phyloP scores from a whole-genome alignment of 1,140 invertebrate species.

The Bombus polaris region DNA sequence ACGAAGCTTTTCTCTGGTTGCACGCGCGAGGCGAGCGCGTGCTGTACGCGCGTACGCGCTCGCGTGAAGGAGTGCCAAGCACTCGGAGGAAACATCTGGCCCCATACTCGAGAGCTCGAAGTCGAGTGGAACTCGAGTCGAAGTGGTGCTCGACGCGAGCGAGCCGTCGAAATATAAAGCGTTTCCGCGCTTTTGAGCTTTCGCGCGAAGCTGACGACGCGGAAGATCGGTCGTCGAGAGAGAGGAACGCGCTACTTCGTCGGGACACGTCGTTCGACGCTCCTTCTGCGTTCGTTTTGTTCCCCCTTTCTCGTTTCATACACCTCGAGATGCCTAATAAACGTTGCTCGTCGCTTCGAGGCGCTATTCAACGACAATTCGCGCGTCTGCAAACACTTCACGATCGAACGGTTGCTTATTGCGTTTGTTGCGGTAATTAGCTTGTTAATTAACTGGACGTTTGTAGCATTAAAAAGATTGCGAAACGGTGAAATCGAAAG shows the following conservation, averaged over 20 bases:
- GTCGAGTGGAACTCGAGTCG: constrained; percentile 74
- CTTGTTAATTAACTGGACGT: not conserved
- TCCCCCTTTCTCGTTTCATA: not conserved
- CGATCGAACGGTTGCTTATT: not conserved
- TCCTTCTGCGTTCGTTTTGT: not conserved
- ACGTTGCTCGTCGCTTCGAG: not conserved
- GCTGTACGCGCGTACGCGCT: constrained; percentile 61
- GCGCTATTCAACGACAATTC: constrained; percentile 9
- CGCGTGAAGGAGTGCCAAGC: constrained; percentile 68
- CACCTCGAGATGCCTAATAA: constrained; percentile 38
- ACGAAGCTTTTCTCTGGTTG: constrained; percentile 40
- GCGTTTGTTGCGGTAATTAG: not conserved
- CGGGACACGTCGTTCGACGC: constrained; percentile 14
- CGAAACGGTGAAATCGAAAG: not conserved
- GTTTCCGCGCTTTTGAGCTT: constrained; percentile 79
- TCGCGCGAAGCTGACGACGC: constrained; percentile 48
- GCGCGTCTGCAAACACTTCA: constrained; percentile 12
- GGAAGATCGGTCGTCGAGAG: constrained; percentile 19
- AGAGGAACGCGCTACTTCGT: not conserved
- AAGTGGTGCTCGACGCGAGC: constrained; percentile 69
- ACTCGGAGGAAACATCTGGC: constrained; percentile 76
- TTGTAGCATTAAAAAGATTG: no score
- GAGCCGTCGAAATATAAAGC: constrained; percentile 71
- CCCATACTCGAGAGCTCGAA: constrained; percentile 47
- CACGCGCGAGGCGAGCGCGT: constrained; percentile 64